phyloP scores from a whole-genome alignment of 1,140 invertebrate genomes.

The Bombus consobrinus region DNA sequence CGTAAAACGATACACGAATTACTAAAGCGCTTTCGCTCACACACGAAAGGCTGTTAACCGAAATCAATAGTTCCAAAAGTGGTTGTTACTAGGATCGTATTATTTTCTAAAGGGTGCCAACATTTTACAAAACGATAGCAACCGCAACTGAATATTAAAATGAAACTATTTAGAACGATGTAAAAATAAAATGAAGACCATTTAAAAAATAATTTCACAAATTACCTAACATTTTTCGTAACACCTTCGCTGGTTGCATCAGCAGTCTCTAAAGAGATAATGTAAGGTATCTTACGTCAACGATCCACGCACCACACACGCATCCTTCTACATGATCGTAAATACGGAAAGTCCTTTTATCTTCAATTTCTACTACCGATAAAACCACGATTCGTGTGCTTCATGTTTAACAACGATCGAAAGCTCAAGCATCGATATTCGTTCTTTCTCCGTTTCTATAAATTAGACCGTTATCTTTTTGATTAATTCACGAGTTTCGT shows the following conservation, averaged over 20 bases:
- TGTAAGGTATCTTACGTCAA: not conserved
- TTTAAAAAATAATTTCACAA: too few species aligned
- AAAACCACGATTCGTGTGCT: not conserved
- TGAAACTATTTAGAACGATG: not conserved
- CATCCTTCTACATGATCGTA: not conserved
- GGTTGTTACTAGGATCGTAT: not conserved
- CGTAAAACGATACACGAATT: not conserved
- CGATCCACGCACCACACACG: too few species aligned
- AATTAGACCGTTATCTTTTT: not conserved
- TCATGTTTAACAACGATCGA: not conserved
- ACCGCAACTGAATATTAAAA: not conserved
- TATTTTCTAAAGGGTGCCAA: not conserved
- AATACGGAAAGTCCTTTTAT: constrained; percentile 10
- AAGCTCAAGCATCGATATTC: not conserved
- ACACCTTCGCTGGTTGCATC: too few species aligned
- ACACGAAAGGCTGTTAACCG: not conserved
- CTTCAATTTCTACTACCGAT: not conserved
- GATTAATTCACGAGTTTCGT: not conserved
- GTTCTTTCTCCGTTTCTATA: not conserved
- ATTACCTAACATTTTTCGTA: not conserved
- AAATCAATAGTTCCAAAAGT: constrained; percentile 1
- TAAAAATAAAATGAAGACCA: not conserved
- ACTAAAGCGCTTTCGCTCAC: not conserved
- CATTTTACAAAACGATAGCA: not conserved
- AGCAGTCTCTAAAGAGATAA: not conserved